A percentile compares a stretch with the other conserved stretches of the same genome.
phyloP scores from a whole-genome alignment of 2,113 vertebrate genomes.

The Rhinogobius similis region DNA sequence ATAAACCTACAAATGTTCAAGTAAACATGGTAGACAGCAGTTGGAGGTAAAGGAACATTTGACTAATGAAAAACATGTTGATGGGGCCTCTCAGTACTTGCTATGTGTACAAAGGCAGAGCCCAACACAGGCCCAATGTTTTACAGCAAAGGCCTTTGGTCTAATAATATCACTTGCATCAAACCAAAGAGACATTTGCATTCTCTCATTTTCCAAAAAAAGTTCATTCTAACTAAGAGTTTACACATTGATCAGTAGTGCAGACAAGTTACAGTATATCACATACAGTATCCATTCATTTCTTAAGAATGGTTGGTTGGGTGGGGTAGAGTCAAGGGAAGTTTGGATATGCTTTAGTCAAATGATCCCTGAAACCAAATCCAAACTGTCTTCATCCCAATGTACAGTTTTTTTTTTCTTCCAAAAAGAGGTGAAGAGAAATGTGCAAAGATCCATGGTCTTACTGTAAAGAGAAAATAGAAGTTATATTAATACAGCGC shows the following conservation, averaged over 20 bases:
- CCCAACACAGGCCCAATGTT: conserved; percentile 39
- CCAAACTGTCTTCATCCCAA: conserved; percentile 65
- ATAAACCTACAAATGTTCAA: conserved; percentile 15
- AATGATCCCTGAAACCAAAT: conserved; percentile 73
- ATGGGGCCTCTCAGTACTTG: conserved; percentile 25
- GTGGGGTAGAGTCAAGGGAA: conserved; percentile 16
- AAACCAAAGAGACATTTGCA: conserved; percentile 31
- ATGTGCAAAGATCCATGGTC: conserved; percentile 72
- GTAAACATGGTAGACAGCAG: conserved; percentile 17
- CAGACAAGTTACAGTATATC: conserved; percentile 67
- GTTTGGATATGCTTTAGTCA: conserved; percentile 62
- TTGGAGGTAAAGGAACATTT: conserved; percentile 52
- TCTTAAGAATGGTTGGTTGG: conserved; percentile 31
- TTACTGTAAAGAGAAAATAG: conserved; percentile 53
- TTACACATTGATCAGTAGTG: conserved; percentile 71
- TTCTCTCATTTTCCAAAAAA: conserved; percentile 45
- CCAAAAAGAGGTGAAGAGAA: conserved; percentile 61
- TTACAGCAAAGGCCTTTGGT: conserved; percentile 67
- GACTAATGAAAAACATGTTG: conserved; percentile 9
- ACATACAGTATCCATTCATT: conserved; percentile 58
- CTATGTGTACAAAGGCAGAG: conserved; percentile 18
- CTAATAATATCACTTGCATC: conserved; percentile 53
- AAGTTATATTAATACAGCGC: background rate
- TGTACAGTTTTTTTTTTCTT: conserved; percentile 37
- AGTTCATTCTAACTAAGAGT: conserved; percentile 60